A percentile compares a stretch with the other conserved stretches of the same genome.
phyloP scores from a whole-genome alignment of 2,797 vertebrate species.

The Chanos chanos region DNA sequence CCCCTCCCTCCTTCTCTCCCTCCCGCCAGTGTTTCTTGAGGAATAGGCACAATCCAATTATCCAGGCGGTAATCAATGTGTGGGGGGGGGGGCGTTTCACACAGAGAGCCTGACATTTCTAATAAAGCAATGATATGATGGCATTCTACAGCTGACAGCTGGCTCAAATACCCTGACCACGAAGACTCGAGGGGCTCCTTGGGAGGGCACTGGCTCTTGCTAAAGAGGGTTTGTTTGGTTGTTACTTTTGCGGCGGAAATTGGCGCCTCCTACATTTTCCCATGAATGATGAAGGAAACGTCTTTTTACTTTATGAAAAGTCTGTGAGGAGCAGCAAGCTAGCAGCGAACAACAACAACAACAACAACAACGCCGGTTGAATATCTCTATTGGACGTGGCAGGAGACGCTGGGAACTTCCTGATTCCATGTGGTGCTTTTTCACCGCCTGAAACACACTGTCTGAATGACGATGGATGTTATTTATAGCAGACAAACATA shows the following conservation, averaged over 20 bases:
- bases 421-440: constrained; percentile 35
- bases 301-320: constrained; percentile 36
- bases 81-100: constrained; percentile 42
- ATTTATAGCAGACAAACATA: constrained; percentile 26
- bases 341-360: too few relatives aligned
- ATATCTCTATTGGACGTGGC: constrained; percentile 45
- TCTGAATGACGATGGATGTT: constrained; percentile 38
- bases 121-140: constrained; percentile 54
- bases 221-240: constrained; percentile 34
- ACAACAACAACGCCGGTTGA: too few relatives aligned
- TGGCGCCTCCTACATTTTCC: constrained; percentile 41
- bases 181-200: constrained; percentile 38
- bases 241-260: constrained; percentile 37
- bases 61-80: constrained; percentile 53
- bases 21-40: too few relatives aligned
- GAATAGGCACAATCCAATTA: constrained; percentile 65
- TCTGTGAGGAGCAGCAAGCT: constrained; percentile 32
- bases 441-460: constrained; percentile 27
- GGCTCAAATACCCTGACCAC: constrained; percentile 57
- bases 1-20: too few relatives aligned
- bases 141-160: constrained; percentile 67
- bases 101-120: constrained; percentile 61
- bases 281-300: constrained; percentile 44
- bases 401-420: constrained; percentile 35
- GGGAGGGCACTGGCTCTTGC: constrained; percentile 44